These are phyloP conservation scores for Artibeus jamaicensis DNA, from an alignment of 2,797 vertebrate genomes.

Conservation along the genomic window DNA sequence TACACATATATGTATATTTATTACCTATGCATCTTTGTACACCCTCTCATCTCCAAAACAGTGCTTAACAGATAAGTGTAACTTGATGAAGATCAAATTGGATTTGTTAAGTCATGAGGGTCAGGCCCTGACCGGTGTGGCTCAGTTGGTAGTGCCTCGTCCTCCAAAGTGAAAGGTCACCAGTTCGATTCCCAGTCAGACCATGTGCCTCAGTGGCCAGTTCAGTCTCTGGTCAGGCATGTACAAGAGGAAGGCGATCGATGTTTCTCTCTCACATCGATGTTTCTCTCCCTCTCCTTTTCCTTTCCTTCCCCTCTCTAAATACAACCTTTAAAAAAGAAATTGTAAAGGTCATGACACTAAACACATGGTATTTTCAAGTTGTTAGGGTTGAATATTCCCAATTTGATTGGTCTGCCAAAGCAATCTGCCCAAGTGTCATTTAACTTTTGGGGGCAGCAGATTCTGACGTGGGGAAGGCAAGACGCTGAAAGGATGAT, in stretches of 20 bases:
- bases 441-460: not conserved
- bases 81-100: not conserved
- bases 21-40: not conserved
- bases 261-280: not conserved
- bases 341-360: not conserved
- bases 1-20: not conserved
- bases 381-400: not conserved
- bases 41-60: not conserved
- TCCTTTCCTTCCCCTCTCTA: not conserved
- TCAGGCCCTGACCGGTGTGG: not conserved
- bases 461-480: not conserved
- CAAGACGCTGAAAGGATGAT: not conserved
- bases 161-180: not conserved
- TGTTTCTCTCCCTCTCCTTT: not conserved
- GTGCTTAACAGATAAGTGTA: not conserved
- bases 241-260: not conserved
- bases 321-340: not conserved
- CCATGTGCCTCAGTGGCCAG: too few relatives aligned
- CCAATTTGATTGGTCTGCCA: not conserved
- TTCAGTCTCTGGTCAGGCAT: not conserved
- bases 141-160: not conserved
- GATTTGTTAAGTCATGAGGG: not conserved
- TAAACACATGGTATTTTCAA: not conserved
- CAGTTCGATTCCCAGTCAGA: not conserved
- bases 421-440: not conserved